Conservation (phyloP, 35 echinoderm and acorn worm species). For the Nesometra sesokonis region DNA sequence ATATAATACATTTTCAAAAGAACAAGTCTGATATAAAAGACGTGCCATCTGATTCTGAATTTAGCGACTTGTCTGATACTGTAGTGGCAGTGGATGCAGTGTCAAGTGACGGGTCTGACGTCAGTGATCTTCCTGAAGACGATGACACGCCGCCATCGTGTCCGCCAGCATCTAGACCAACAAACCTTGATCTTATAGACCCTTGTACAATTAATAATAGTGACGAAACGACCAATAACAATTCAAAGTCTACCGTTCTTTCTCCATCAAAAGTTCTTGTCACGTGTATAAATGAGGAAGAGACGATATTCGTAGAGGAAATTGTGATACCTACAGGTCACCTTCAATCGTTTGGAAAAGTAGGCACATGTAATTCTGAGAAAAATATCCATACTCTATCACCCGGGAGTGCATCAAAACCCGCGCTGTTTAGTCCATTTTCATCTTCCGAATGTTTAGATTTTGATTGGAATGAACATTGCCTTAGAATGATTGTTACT, state of each 20-base stretch:
- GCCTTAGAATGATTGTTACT: neutral
- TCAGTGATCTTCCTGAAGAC: neutral
- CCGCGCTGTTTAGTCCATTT: neutral
- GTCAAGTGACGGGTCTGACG: neutral
- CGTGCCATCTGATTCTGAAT: neutral
- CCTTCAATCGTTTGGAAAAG: too few species aligned
- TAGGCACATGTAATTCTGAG: neutral
- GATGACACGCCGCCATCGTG: neutral
- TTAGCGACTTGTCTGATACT: neutral
- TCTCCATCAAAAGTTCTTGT: neutral
- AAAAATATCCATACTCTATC: neutral
- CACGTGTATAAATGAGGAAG: neutral
- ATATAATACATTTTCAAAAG: neutral
- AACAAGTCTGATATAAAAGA: neutral
- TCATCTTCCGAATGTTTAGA: neutral
- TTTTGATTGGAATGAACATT: neutral
- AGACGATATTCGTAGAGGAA: neutral
- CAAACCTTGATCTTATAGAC: neutral
- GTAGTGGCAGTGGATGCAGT: neutral
- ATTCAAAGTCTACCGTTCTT: neutral
- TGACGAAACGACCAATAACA: neutral
- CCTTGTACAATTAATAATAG: neutral
- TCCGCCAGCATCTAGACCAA: neutral
- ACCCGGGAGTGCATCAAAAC: neutral
- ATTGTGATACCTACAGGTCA: neutral